Conservation (phyloP, 2,888 invertebrate genomes). For the Asteroscopus sphinx region DNA sequence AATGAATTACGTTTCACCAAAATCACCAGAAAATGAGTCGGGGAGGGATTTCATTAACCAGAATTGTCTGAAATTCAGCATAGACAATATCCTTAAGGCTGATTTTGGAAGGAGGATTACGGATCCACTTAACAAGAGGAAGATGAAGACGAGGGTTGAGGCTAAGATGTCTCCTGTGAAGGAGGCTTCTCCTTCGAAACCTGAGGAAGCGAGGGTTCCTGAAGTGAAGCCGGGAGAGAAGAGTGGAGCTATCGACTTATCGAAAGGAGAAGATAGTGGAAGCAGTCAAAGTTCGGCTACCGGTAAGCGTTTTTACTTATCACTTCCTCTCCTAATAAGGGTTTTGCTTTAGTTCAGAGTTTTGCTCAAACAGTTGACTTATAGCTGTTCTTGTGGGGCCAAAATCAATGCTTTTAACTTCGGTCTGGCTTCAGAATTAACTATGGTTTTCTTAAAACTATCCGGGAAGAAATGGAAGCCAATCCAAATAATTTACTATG, state of each 20-base stretch:
- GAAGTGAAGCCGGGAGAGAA: constrained; percentile 81
- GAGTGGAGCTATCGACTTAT: constrained; percentile 81
- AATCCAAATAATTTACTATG: too few relatives aligned
- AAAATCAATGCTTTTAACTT: too few relatives aligned
- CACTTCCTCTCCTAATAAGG: too few relatives aligned
- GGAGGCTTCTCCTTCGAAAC: constrained; percentile 70
- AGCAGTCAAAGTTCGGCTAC: constrained; percentile 83
- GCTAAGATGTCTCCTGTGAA: constrained; percentile 75
- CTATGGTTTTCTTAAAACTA: too few relatives aligned
- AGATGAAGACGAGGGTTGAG: constrained; percentile 78
- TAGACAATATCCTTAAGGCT: constrained; percentile 95
- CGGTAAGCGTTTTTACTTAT: constrained; percentile 73
- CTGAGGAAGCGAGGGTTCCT: constrained; percentile 80
- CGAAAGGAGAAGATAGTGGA: constrained; percentile 83
- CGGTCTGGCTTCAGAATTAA: too few relatives aligned
- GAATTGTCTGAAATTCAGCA: constrained; percentile 93
- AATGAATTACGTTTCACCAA: constrained; percentile 70
- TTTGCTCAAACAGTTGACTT: too few relatives aligned
- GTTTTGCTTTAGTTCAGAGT: too few relatives aligned
- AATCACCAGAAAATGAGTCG: constrained; percentile 80
- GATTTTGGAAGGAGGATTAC: constrained; percentile 94
- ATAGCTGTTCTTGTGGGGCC: too few relatives aligned
- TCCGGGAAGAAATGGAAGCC: too few relatives aligned
- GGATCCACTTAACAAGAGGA: constrained; percentile 92
- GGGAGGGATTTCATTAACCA: constrained; percentile 87